Conservation (phyloP, 1,140 invertebrate species). For the Trichonephila clavata region DNA sequence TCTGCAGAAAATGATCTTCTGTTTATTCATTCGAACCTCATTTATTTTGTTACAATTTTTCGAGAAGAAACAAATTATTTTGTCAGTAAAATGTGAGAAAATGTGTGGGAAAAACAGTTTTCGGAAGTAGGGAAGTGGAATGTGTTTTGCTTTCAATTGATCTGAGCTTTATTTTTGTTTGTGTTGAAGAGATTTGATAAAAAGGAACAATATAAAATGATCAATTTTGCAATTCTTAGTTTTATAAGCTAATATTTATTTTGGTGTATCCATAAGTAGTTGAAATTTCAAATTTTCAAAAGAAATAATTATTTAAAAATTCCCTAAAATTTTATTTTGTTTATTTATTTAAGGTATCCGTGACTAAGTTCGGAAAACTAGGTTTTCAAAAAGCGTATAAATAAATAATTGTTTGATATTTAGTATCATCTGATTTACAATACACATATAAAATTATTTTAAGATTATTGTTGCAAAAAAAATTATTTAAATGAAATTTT, state of each 20-base stretch:
- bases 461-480: no score
- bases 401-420: no score
- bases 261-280: not conserved
- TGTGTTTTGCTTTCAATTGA: not conserved
- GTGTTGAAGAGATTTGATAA: not conserved
- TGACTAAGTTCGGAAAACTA: no score
- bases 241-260: not conserved
- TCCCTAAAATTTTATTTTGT: no score
- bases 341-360: no score
- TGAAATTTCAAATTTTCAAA: not conserved
- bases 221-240: not conserved
- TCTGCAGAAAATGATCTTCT: not conserved
- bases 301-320: not conserved
- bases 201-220: not conserved
- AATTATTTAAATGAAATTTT: no score
- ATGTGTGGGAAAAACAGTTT: conserved; percentile 15
- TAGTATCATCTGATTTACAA: no score
- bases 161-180: no score
- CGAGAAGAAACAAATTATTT: not conserved
- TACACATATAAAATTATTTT: no score
- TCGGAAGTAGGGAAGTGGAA: not conserved
- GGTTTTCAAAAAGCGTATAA: no score
- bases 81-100: not conserved
- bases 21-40: not conserved
- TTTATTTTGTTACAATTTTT: not conserved